Conservation (phyloP, 2,888 invertebrate species). For the Zygothrica quintamaculata region DNA sequence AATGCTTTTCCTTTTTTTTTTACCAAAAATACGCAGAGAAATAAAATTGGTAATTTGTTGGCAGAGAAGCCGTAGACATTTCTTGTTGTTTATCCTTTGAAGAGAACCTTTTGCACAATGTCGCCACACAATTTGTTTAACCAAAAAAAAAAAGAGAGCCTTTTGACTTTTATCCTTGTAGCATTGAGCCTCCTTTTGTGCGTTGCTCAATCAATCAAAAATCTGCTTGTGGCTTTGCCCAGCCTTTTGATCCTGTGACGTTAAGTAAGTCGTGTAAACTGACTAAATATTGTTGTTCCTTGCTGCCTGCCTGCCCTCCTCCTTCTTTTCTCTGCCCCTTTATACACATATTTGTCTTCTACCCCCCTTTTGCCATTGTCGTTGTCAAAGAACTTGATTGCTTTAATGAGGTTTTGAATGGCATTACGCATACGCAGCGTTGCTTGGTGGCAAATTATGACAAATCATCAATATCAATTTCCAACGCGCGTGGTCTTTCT, state of each 20-base stretch:
- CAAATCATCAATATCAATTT: slow-evolving; percentile 71
- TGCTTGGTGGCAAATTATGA: slow-evolving; percentile 56
- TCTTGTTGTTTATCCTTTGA: slow-evolving; percentile 10
- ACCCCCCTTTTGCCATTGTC: background rate
- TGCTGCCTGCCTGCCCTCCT: background rate
- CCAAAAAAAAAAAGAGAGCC: no score
- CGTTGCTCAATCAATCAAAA: slow-evolving; percentile 73
- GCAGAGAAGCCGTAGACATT: slow-evolving; percentile 26
- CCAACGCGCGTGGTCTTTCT: background rate
- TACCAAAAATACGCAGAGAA: background rate
- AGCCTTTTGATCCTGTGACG: slow-evolving; percentile 48
- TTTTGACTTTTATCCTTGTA: slow-evolving; percentile 67
- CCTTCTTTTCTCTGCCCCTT: background rate
- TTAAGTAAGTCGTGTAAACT: slow-evolving; percentile 69
- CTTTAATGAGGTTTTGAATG: slow-evolving; percentile 70
- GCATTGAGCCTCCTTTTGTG: no score
- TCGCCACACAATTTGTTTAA: slow-evolving; percentile 71
- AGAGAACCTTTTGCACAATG: slow-evolving; percentile 55
- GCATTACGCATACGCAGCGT: slow-evolving; percentile 60
- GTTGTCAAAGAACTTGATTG: slow-evolving; percentile 47
- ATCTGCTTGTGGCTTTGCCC: slow-evolving; percentile 55
- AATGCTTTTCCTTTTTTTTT: background rate
- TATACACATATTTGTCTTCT: no score
- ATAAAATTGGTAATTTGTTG: slow-evolving; percentile 50
- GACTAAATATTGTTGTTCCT: slow-evolving; percentile 64